Conservation (phyloP, 2,113 vertebrate genomes). For the Bucco capensis region DNA sequence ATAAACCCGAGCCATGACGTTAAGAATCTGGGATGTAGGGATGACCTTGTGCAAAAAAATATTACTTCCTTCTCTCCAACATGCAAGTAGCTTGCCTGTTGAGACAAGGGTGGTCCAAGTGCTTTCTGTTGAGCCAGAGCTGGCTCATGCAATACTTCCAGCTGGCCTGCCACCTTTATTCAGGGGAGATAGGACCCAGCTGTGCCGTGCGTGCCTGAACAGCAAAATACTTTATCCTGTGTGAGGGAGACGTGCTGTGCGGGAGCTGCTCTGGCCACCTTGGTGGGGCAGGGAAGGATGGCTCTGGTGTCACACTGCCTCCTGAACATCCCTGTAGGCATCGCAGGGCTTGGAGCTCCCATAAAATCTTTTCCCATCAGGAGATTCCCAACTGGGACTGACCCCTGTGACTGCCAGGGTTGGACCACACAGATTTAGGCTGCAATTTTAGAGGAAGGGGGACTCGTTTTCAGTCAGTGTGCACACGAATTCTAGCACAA, state of each 20-base stretch:
- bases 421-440: conserved; percentile 42
- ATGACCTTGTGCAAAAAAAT: not conserved
- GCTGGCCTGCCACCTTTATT: conserved; percentile 56
- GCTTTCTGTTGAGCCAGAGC: not conserved
- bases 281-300: not conserved
- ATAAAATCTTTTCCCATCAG: not conserved
- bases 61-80: not conserved
- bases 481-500: not conserved
- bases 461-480: not conserved
- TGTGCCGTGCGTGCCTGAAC: conserved; percentile 38
- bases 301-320: not conserved
- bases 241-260: not conserved
- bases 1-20: not conserved
- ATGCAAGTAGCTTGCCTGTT: not conserved
- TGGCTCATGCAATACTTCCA: conserved; percentile 28
- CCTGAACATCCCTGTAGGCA: accelerated
- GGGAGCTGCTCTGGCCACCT: not conserved
- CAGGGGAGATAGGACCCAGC: conserved; percentile 42
- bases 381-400: not conserved
- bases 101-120: conserved; percentile 53
- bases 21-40: not conserved
- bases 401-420: not conserved
- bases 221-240: not conserved
- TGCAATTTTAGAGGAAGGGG: not conserved
- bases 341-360: not conserved